A percentile compares a stretch with the other conserved stretches of the same genome.
These are phyloP conservation scores for Zaprionus camerounensis DNA, from an alignment of 1,140 invertebrate genomes.

Conservation along the genomic window DNA sequence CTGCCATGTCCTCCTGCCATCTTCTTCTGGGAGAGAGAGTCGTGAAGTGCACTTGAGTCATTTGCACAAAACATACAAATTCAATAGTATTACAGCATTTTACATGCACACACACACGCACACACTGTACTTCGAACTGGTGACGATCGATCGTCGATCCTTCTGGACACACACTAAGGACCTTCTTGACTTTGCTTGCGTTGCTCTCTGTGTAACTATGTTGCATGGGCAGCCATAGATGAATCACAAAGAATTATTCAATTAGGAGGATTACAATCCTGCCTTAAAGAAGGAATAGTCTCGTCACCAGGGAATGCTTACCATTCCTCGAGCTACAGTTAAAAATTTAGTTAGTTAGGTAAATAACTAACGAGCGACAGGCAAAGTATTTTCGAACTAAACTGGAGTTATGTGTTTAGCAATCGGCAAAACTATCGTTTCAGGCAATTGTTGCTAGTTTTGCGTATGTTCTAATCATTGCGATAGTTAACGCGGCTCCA, in stretches of 20 bases:
- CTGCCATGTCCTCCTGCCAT: conserved; percentile 10
- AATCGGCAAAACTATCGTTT: background rate
- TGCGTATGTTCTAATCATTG: background rate
- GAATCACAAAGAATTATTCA: too few species aligned
- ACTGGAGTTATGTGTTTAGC: background rate
- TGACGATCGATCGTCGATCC: background rate
- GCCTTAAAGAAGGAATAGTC: too few species aligned
- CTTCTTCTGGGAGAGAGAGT: background rate
- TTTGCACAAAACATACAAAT: conserved; percentile 42
- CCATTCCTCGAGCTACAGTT: background rate
- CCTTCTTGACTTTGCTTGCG: background rate
- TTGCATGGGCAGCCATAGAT: too few species aligned
- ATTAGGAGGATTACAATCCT: background rate
- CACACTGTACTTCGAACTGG: background rate
- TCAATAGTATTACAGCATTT: conserved; percentile 57
- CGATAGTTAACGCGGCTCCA: background rate
- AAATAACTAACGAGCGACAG: conserved; percentile 32
- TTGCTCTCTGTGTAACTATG: background rate
- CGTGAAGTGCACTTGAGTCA: conserved; percentile 13
- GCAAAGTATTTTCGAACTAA: conserved; percentile 32
- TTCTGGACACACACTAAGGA: background rate
- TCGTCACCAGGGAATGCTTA: too few species aligned
- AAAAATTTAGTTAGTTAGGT: conserved; percentile 13
- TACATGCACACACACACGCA: conserved; percentile 17
- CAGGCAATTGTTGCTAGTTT: background rate